phyloP scores from a whole-genome alignment of 1,140 invertebrate genomes.

The Agrypnia vestita region DNA sequence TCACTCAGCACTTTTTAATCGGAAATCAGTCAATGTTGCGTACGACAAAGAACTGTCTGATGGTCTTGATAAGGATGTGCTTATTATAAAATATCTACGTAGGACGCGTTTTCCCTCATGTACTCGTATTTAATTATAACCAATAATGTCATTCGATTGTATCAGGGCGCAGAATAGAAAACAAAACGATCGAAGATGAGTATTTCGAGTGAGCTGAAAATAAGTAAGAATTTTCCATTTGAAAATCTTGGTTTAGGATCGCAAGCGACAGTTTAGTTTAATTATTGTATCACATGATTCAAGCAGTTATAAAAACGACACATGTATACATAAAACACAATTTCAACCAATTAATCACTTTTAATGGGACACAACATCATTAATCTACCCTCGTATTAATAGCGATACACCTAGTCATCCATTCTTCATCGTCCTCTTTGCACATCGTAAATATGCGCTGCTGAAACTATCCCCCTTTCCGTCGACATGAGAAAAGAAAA shows the following conservation, averaged over 20 bases:
- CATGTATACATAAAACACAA: slow-evolving; percentile 22
- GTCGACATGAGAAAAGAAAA: neutral
- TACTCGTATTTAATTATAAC: too few relatives aligned
- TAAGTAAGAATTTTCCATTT: slow-evolving; percentile 24
- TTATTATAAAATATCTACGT: too few relatives aligned
- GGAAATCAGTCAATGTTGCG: too few relatives aligned
- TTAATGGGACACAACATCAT: slow-evolving; percentile 20
- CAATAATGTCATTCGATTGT: neutral
- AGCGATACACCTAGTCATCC: neutral
- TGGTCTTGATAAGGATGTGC: too few relatives aligned
- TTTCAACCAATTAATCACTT: slow-evolving; percentile 19
- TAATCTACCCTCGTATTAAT: neutral
- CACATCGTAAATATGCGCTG: neutral
- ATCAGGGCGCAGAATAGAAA: neutral
- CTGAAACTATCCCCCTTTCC: too few relatives aligned
- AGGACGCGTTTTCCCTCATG: too few relatives aligned
- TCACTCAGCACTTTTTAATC: too few relatives aligned
- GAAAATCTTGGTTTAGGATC: slow-evolving; percentile 26
- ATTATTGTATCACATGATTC: neutral
- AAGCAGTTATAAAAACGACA: slow-evolving; percentile 28
- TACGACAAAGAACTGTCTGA: too few relatives aligned
- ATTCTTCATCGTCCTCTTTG: neutral
- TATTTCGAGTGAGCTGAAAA: slow-evolving; percentile 11
- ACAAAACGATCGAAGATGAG: neutral
- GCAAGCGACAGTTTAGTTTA: slow-evolving; percentile 1